Evolutionary conservation across 2,888 invertebrate genomes (phyloP).

Genomic region (Micoletzkya japonica): DNA sequence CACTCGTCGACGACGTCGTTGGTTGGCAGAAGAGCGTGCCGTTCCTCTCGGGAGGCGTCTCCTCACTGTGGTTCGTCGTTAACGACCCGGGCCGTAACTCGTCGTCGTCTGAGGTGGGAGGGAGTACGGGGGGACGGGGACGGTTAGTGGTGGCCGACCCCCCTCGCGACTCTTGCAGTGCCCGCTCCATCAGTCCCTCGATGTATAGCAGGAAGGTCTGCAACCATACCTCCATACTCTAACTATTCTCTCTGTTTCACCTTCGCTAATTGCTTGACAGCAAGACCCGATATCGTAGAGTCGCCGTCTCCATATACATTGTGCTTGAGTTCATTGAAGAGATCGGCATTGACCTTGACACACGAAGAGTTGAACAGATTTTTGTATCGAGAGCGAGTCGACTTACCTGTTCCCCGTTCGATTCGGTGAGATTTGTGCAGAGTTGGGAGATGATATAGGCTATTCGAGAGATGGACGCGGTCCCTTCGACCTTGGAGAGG

Average conservation of each 20-base stretch:
- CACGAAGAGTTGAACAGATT: not conserved
- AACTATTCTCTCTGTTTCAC: not conserved
- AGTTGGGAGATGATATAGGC: not conserved
- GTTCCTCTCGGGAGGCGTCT: too few species aligned
- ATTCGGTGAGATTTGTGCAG: slow-evolving; percentile 6
- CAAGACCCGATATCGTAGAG: not conserved
- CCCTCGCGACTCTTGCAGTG: too few species aligned
- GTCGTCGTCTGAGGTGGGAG: too few species aligned
- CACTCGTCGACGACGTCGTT: too few species aligned
- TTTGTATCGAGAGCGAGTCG: not conserved
- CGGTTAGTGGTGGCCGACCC: too few species aligned
- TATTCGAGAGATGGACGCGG: not conserved
- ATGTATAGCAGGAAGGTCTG: not conserved
- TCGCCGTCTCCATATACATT: not conserved
- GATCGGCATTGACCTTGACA: not conserved
- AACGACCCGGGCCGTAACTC: too few species aligned
- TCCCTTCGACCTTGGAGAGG: not conserved
- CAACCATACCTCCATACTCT: not conserved
- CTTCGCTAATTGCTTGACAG: slow-evolving; percentile 7
- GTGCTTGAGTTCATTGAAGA: not conserved
- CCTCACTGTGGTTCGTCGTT: too few species aligned
- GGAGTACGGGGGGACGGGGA: too few species aligned
- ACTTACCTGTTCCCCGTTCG: not conserved
- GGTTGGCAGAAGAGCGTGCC: too few species aligned
- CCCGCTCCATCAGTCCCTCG: slow-evolving; percentile 17